Evolutionary conservation across 2,113 vertebrate genomes (phyloP).

Genomic region (Chamaetylas fuelleborni): DNA sequence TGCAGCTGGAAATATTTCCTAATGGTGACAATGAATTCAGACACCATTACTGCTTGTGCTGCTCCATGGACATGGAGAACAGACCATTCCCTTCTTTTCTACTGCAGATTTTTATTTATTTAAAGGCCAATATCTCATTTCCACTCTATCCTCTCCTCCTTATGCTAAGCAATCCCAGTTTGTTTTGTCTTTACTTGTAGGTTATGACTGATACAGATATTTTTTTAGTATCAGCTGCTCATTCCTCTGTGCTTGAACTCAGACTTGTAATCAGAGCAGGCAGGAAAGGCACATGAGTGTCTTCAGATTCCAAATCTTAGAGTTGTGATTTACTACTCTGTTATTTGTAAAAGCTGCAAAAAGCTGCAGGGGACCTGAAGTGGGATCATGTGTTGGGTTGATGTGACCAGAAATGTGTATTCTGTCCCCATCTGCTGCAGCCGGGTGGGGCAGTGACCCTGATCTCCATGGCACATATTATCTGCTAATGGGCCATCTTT

Average conservation of each 20-base stretch:
- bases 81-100: background rate
- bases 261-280: conserved; percentile 59
- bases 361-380: background rate
- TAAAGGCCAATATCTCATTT: background rate
- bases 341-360: conserved; percentile 61
- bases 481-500: no score
- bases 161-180: background rate
- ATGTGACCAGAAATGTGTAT: no score
- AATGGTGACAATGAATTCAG: background rate
- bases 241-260: conserved; percentile 36
- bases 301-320: conserved; percentile 39
- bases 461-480: no score
- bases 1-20: background rate
- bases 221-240: background rate
- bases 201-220: accelerated
- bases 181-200: background rate
- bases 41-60: background rate
- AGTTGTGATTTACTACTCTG: conserved; percentile 47
- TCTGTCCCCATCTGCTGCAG: no score
- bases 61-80: background rate
- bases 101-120: background rate
- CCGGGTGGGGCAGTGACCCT: no score
- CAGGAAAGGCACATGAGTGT: conserved; percentile 48
- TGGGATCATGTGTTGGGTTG: background rate
- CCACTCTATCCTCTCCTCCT: background rate